These are phyloP conservation scores for Gortyna flavago DNA, from an alignment of 2,888 invertebrate genomes.

Conservation along the genomic window DNA sequence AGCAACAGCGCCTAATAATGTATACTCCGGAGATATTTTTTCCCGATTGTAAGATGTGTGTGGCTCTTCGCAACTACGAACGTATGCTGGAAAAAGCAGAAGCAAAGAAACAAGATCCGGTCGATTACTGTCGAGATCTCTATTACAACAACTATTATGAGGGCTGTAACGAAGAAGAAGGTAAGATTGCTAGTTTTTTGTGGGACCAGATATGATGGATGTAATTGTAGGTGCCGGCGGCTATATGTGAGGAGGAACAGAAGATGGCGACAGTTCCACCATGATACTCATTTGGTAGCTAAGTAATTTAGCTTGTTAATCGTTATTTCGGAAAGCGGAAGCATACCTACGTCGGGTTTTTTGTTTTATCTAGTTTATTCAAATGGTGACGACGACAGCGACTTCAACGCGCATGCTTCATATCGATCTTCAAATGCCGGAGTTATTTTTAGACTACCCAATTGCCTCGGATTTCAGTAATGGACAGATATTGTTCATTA, in stretches of 20 bases:
- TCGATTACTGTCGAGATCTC: conserved; percentile 29
- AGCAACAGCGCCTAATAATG: conserved; percentile 7
- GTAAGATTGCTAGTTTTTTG: conserved; percentile 19
- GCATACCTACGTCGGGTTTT: background rate
- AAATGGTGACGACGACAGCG: background rate
- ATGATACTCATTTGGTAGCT: background rate
- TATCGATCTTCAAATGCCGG: conserved; percentile 15
- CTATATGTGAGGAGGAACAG: background rate
- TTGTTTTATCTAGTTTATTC: conserved; percentile 1
- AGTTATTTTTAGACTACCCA: conserved; percentile 1
- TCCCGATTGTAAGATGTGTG: conserved; percentile 40
- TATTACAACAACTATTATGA: conserved; percentile 27
- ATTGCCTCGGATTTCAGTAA: background rate
- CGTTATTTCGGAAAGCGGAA: background rate
- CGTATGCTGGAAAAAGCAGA: conserved; percentile 25
- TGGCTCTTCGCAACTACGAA: conserved; percentile 39
- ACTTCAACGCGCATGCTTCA: background rate
- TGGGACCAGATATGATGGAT: background rate
- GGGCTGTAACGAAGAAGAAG: conserved; percentile 45
- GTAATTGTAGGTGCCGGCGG: background rate
- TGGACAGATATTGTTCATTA: background rate
- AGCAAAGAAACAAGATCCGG: conserved; percentile 29
- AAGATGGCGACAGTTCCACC: background rate
- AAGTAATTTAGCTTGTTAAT: background rate
- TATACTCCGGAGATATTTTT: conserved; percentile 40